A percentile compares a stretch with the other conserved stretches of the same genome.
Evolutionary conservation across 2,888 invertebrate genomes (phyloP).

Genomic region (Agonopterix alstromeriana): DNA sequence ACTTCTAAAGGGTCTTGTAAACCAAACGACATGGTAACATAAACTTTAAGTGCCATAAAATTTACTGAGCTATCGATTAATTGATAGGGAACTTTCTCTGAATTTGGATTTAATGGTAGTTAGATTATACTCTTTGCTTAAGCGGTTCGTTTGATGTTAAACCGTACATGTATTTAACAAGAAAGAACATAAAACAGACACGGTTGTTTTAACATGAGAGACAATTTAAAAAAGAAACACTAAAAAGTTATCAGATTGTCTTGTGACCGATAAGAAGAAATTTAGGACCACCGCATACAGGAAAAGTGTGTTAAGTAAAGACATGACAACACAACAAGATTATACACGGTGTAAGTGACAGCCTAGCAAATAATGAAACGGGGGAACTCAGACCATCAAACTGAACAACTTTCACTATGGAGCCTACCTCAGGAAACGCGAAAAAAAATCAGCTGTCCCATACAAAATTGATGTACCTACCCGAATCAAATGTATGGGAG

Average conservation of each 20-base stretch:
- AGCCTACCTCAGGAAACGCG: too few species aligned
- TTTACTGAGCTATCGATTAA: slow-evolving; percentile 9
- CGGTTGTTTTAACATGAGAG: too few species aligned
- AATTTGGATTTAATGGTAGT: slow-evolving; percentile 9
- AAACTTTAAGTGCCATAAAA: slow-evolving; percentile 20
- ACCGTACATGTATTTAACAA: too few species aligned
- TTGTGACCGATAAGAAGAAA: background rate
- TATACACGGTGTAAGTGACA: too few species aligned
- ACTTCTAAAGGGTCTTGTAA: slow-evolving; percentile 22
- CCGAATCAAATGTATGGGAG: too few species aligned
- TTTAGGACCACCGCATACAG: slow-evolving; percentile 23
- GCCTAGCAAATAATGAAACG: too few species aligned
- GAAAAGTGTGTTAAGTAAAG: slow-evolving; percentile 31
- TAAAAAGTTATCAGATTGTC: too few species aligned
- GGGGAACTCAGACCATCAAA: too few species aligned
- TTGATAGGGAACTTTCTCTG: slow-evolving; percentile 12
- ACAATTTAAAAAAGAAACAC: background rate
- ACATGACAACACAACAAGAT: slow-evolving; percentile 27
- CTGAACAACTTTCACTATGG: too few species aligned
- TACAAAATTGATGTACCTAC: too few species aligned
- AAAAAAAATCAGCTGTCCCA: too few species aligned
- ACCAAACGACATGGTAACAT: slow-evolving; percentile 13
- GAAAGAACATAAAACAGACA: too few species aligned
- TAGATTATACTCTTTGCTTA: slow-evolving; percentile 9
- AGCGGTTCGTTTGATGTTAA: slow-evolving; percentile 14